Percentiles rank a stretch among this genome's conserved stretches.
These are phyloP conservation scores for Phalloptychus januarius DNA, from an alignment of 2,797 vertebrate genomes.

Conservation along the genomic window DNA sequence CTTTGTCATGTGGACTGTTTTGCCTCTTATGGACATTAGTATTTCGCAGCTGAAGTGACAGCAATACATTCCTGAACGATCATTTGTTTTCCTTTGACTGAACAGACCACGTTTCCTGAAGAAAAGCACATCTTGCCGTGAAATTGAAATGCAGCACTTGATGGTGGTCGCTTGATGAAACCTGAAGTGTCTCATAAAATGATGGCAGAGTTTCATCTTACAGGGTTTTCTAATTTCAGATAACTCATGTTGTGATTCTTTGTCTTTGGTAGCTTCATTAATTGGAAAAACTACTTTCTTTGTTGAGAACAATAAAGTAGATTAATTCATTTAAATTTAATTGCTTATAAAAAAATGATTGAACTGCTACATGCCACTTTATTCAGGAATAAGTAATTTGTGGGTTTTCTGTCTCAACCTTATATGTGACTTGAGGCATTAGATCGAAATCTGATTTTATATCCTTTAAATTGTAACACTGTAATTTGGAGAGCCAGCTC, in stretches of 20 bases:
- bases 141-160: background rate
- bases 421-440: background rate
- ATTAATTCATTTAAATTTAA: background rate
- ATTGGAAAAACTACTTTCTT: background rate
- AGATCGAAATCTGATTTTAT: conserved; percentile 8
- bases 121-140: background rate
- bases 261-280: background rate
- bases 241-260: background rate
- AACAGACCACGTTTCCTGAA: background rate
- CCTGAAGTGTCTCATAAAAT: background rate
- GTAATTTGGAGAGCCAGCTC: background rate
- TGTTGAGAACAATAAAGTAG: background rate
- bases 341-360: background rate
- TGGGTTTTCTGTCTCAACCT: background rate
- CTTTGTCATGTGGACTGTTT: background rate
- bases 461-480: background rate
- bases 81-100: background rate
- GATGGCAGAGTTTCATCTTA: background rate
- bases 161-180: background rate
- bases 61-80: background rate
- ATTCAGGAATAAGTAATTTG: background rate
- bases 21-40: background rate
- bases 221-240: background rate
- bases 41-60: background rate
- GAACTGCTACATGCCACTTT: background rate